Conservation (phyloP, 2,113 vertebrate genomes). For the Ciconia stormi region DNA sequence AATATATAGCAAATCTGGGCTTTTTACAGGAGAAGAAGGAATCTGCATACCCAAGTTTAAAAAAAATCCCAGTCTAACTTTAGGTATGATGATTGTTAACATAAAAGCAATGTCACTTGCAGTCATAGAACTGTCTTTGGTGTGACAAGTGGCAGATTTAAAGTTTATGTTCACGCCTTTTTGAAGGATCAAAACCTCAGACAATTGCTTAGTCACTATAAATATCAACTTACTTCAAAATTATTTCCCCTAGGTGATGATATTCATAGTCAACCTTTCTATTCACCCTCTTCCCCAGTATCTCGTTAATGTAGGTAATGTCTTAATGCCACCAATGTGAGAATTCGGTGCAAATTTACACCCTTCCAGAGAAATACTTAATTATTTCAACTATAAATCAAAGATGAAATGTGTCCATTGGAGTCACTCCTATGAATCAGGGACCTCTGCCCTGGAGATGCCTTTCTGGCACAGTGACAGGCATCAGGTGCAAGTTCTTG, state of each 20-base stretch:
- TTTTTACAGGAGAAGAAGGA: neutral
- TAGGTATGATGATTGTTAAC: neutral
- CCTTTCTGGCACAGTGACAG: neutral
- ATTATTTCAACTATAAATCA: neutral
- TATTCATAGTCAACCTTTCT: neutral
- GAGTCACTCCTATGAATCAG: neutral
- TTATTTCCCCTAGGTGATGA: neutral
- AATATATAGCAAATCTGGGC: neutral
- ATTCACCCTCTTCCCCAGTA: neutral
- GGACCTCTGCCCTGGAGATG: neutral
- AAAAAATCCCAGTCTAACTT: neutral
- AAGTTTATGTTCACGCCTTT: neutral
- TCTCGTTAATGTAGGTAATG: neutral
- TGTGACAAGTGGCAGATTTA: neutral
- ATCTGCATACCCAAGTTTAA: neutral
- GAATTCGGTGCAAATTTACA: neutral
- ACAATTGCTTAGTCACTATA: conserved; percentile 24
- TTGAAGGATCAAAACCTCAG: conserved; percentile 28
- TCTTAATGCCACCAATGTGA: neutral
- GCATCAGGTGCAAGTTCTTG: neutral
- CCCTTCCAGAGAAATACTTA: neutral
- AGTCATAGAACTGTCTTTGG: neutral
- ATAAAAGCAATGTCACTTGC: conserved; percentile 28
- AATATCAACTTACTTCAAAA: conserved; percentile 27
- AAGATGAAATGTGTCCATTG: neutral